Percentiles rank a stretch among this genome's conserved stretches.
These are phyloP conservation scores for Mustelus asterias DNA, from an alignment of 2,113 vertebrate genomes.

Conservation along the genomic window DNA sequence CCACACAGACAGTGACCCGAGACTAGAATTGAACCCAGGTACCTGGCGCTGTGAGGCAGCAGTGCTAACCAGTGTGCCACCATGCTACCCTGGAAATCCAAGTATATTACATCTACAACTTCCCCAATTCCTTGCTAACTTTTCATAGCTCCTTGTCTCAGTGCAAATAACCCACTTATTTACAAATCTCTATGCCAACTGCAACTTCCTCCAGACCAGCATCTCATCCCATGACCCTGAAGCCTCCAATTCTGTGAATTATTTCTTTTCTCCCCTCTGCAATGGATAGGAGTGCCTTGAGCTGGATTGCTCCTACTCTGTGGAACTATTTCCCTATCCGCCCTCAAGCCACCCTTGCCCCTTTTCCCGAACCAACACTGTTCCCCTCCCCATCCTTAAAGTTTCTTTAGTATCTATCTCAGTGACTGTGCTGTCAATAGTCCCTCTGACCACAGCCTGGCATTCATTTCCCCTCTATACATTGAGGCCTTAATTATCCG, in stretches of 20 bases:
- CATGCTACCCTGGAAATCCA: too few species aligned
- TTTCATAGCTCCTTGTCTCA: background rate
- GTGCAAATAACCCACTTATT: background rate
- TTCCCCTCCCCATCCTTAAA: background rate
- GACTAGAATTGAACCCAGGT: too few species aligned
- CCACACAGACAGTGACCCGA: too few species aligned
- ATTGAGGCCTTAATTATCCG: background rate
- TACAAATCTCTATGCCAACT: background rate
- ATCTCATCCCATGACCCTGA: background rate
- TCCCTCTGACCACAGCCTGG: background rate
- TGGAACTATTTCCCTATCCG: background rate
- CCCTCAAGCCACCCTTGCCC: background rate
- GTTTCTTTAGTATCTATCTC: background rate
- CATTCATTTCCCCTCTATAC: background rate
- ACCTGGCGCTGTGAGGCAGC: too few species aligned
- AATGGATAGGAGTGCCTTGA: background rate
- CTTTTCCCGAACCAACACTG: background rate
- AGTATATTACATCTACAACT: too few species aligned
- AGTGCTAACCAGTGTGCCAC: too few species aligned
- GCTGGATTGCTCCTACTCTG: background rate
- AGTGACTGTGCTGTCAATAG: background rate
- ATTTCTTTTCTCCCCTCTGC: background rate
- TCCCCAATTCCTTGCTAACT: background rate
- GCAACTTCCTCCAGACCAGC: too few species aligned
- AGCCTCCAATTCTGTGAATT: background rate